Evolutionary conservation across 2,888 invertebrate species (phyloP), one percentile per base, ranked within the genome.

Genomic region (Conus canariensis): DNA sequence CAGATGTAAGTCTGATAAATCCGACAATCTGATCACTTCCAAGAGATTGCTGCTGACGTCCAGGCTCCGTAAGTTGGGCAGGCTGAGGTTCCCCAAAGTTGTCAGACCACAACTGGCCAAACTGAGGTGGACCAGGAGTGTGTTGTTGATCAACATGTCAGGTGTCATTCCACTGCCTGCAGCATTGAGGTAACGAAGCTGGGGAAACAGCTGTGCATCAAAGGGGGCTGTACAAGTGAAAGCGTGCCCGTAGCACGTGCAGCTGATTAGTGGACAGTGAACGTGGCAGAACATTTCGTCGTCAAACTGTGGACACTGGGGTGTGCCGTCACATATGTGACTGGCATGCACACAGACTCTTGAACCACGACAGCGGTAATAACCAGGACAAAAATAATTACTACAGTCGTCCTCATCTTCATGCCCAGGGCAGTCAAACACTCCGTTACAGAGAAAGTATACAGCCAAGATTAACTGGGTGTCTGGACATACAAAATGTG

Each of bases 231-330:
- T 9, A 16, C 80, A 80, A 9, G 80, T 45, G 6, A 80, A 80
- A 45, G 80, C 80, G 30, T 80, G 80, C 12, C 80, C 80, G 12
- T 80, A 80, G 80, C 80, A 80, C 80, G 80, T 80, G 80, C 80
- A 80, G 45, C 6, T 80, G 0, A 10, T 45, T 9, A 12, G 30
- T 30, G 80, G 80, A 80, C 80, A 80, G 8, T 80, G 8, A 12
- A 80, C 30, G 80, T 45, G 80, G 12, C 80, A 80, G 45, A 80
- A 80, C 80, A 16, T 12, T 80, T 80, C 80, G 45, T 80, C 80
- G 19, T 80, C 80, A 30, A 80, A 80, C 30, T 80, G 30, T 5
- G 80, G 80, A 80, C 80, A 80, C 30, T 80, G 80, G 30, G 80
- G 80, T 12, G 16, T 16, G 4, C 45, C 45, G 30, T 80, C 80